phyloP scores from a whole-genome alignment of 2,797 vertebrate species.

The Cetoscarus ocellatus region DNA sequence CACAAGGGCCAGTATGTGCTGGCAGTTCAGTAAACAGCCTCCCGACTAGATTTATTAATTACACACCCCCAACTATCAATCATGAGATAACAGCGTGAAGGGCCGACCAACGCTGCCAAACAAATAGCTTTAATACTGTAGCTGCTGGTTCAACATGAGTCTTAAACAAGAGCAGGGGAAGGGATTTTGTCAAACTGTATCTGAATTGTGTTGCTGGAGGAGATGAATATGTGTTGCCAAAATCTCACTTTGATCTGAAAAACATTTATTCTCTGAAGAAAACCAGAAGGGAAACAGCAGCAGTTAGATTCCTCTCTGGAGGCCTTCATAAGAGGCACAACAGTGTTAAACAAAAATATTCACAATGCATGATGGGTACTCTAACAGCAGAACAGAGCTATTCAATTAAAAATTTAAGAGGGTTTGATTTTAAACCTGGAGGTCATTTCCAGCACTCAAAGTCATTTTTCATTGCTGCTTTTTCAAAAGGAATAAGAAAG shows the following conservation, averaged over 20 bases:
- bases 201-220: constrained; percentile 14
- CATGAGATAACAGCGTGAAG: constrained; percentile 42
- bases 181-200: background rate
- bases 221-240: constrained; percentile 22
- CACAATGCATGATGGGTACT: background rate
- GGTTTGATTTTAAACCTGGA: background rate
- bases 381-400: no score
- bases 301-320: constrained; percentile 9
- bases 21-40: constrained; percentile 71
- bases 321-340: background rate
- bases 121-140: constrained; percentile 13
- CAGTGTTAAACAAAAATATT: background rate
- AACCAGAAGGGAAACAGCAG: constrained; percentile 19
- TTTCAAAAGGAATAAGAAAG: no score
- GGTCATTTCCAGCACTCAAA: no score
- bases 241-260: constrained; percentile 45
- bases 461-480: no score
- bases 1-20: constrained; percentile 57
- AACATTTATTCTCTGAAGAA: constrained; percentile 38
- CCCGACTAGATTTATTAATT: constrained; percentile 75
- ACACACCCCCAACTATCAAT: constrained; percentile 59
- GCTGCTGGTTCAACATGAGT: constrained; percentile 16
- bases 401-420: background rate
- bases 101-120: constrained; percentile 38
- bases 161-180: background rate